These are phyloP conservation scores for Merluccius polli DNA, from an alignment of 2,797 vertebrate species.

Conservation along the genomic window DNA sequence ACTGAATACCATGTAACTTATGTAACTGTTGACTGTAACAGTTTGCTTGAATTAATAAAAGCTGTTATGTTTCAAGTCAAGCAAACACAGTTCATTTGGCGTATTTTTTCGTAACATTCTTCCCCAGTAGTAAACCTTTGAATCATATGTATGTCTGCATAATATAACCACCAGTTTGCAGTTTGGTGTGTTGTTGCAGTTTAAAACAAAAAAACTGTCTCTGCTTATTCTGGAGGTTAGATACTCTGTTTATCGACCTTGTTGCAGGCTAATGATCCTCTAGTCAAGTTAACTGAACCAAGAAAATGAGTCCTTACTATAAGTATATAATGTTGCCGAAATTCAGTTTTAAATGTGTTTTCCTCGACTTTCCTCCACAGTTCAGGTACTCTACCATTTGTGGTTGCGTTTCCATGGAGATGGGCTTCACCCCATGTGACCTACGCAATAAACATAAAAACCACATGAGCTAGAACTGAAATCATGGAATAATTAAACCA, in stretches of 20 bases:
- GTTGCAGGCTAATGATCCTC: too few relatives aligned
- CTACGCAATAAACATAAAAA: background rate
- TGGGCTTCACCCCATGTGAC: background rate
- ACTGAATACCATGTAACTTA: slow-evolving; percentile 90
- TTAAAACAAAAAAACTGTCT: background rate
- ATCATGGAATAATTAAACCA: background rate
- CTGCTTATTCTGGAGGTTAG: background rate
- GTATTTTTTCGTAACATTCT: too few relatives aligned
- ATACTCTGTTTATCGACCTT: too few relatives aligned
- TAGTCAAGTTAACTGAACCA: background rate
- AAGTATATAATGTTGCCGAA: background rate
- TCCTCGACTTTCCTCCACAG: background rate
- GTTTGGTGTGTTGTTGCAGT: background rate
- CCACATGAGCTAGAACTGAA: background rate
- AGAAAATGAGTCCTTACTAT: too few relatives aligned
- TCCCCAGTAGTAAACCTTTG: background rate
- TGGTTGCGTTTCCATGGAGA: too few relatives aligned
- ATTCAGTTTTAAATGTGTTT: too few relatives aligned
- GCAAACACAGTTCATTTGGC: background rate
- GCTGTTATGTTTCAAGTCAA: slow-evolving; percentile 72
- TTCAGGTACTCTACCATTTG: background rate
- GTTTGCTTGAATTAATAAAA: slow-evolving; percentile 96
- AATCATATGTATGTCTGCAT: background rate
- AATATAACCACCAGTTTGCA: background rate
- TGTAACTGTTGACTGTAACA: slow-evolving; percentile 96